Conservation (phyloP, 2,797 vertebrate genomes). For the Parambassis ranga region DNA sequence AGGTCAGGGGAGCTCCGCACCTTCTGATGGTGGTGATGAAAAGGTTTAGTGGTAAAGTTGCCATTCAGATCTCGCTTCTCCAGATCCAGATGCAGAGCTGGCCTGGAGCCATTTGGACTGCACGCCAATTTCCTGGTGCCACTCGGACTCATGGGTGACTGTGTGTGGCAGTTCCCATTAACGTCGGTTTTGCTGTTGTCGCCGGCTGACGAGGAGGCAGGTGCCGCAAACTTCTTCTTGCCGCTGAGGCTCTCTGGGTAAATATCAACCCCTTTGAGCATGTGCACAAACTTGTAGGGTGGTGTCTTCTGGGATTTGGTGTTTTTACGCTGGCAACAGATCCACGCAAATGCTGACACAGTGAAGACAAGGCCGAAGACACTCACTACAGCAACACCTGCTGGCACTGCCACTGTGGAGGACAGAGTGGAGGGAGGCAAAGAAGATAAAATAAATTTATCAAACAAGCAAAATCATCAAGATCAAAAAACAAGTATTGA, state of each 20-base stretch:
- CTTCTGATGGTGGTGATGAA: conserved; percentile 79
- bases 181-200: conserved; percentile 72
- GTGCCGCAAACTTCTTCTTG: conserved; percentile 92
- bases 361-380: conserved; percentile 96
- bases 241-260: conserved; percentile 94
- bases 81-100: conserved; percentile 91
- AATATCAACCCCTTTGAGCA: conserved; percentile 97
- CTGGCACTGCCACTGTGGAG: conserved; percentile 88
- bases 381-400: conserved; percentile 92
- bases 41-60: conserved; percentile 89
- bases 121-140: conserved; percentile 62
- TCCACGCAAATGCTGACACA: conserved; percentile 95
- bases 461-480: neutral
- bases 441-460: neutral
- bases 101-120: conserved; percentile 79
- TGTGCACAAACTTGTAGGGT: conserved; percentile 97
- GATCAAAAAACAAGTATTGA: neutral
- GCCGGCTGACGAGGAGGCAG: conserved; percentile 69
- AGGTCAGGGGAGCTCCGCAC: conserved; percentile 86
- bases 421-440: conserved; percentile 15
- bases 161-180: conserved; percentile 71
- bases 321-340: conserved; percentile 97
- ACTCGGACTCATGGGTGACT: conserved; percentile 22
- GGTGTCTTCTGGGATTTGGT: conserved; percentile 93
- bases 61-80: conserved; percentile 96